Percentiles rank a stretch among this genome's conserved stretches.
Evolutionary conservation across 2,888 invertebrate species (phyloP).

Genomic region (Tenthredo distinguenda): DNA sequence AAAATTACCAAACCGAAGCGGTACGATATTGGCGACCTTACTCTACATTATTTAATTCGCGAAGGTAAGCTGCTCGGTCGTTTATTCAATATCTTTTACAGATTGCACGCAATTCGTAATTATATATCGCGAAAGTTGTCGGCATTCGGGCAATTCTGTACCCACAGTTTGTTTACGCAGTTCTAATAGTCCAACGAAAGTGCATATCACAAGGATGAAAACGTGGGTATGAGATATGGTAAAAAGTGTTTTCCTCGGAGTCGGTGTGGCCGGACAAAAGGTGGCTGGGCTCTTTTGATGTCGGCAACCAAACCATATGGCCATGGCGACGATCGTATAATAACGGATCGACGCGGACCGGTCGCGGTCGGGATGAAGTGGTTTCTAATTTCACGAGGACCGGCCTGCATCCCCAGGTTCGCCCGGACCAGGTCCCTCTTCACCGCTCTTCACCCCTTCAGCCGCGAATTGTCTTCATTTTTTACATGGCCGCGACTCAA

Average conservation of each 20-base stretch:
- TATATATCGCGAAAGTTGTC: neutral
- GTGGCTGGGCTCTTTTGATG: constrained; percentile 9
- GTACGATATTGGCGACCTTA: too few relatives aligned
- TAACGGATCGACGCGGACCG: constrained; percentile 28
- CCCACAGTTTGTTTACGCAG: too few relatives aligned
- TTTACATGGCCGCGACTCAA: constrained; percentile 24
- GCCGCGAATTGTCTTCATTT: constrained; percentile 29
- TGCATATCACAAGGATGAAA: neutral
- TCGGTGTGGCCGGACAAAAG: constrained; percentile 23
- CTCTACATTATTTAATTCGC: too few relatives aligned
- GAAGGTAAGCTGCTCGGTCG: too few relatives aligned
- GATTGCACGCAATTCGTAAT: neutral
- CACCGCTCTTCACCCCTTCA: neutral
- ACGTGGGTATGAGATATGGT: neutral
- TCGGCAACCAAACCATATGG: neutral
- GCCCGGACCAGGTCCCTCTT: neutral
- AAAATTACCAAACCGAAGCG: too few relatives aligned
- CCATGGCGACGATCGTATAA: constrained; percentile 43
- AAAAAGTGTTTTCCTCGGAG: neutral
- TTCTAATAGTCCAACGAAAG: too few relatives aligned
- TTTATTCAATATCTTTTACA: too few relatives aligned
- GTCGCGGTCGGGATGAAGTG: constrained; percentile 34
- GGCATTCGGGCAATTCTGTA: too few relatives aligned
- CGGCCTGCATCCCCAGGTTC: neutral
- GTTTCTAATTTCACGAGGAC: constrained; percentile 45